Base-by-base conservation (phyloP, 2,113 vertebrate species). In the Emydocephalus ijimae region DNA sequence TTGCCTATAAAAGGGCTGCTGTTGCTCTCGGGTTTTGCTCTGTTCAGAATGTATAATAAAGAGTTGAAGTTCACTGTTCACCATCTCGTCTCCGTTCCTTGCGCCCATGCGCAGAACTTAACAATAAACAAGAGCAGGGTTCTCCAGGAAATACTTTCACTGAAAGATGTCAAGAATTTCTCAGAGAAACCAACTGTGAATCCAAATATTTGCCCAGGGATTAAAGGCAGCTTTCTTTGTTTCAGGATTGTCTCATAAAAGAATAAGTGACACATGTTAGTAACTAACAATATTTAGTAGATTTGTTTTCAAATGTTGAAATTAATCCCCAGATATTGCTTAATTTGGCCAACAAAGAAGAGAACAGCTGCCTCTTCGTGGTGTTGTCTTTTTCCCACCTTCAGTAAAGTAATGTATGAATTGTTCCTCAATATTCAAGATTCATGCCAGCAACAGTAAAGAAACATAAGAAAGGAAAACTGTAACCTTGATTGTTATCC, bases 251-350 rank as follows among this genome's bases (percentile, higher is more conserved):
- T 59, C 69, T 89, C 50, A 89, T 23, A 89, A 57, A 81, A 57
- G 4, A 92, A 59, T 85, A 89, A 89, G 26, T 59, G 26, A 55
- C 92, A 89, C 39, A 43, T 89, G 69, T 48, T 85, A 85, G 89
- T 85, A 89, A 48, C 88, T 55, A 89, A 50, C 29, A 89, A 89
- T 92, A 92, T 89, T 89, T 89, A 85, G 26, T 48, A 26, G 48
- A 9, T 57, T 18, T 52, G 43, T 11, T 48, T 92, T 39, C 45
- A 52, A 29, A 55, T 20, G 56, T 69, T 90, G 39, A 90, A 91
- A 86, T 57, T 9, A 29, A 29, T 91, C 43, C 48, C 3, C 10
- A 24, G 29, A 50, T 12, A 50, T 45, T 89, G 34, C 91, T 89
- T 89, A 81, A 34, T 2, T 85, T 59, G 52, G 64, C 87, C 29